phyloP scores from a whole-genome alignment of 92 coral and sea anemone genomes.

The Phenganax stokvisi region DNA sequence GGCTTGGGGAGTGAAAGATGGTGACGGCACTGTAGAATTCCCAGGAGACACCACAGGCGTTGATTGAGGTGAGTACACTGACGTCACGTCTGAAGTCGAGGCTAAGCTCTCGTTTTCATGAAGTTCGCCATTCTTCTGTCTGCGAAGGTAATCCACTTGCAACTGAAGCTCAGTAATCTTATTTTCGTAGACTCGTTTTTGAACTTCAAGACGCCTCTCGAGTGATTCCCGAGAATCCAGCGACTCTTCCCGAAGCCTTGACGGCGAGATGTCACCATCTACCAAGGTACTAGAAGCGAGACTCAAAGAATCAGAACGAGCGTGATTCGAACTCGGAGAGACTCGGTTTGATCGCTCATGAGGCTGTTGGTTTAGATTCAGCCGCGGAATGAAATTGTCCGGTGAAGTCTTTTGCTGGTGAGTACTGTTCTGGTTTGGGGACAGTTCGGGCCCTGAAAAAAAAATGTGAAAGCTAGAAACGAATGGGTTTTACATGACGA shows the following conservation, averaged over 20 bases:
- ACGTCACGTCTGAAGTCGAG: conserved; percentile 38
- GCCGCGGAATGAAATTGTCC: background rate
- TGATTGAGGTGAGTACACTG: conserved; percentile 26
- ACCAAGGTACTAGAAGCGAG: conserved; percentile 16
- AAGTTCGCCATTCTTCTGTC: conserved; percentile 12
- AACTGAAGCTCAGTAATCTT: conserved; percentile 52
- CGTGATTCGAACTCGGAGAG: background rate
- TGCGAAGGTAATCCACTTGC: conserved; percentile 36
- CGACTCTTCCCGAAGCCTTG: conserved; percentile 45
- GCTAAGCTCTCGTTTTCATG: background rate
- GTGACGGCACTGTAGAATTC: conserved; percentile 58
- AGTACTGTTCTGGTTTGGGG: background rate
- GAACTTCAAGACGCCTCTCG: conserved; percentile 20
- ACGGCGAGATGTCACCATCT: background rate
- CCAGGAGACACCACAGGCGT: conserved; percentile 36
- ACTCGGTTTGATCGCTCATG: background rate
- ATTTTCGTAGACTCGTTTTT: conserved; percentile 55
- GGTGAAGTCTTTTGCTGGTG: background rate
- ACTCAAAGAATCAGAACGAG: conserved; percentile 12
- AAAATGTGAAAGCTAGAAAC: background rate
- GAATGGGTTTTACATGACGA: too few species aligned
- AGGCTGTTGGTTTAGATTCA: background rate
- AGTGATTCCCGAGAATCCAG: conserved; percentile 53
- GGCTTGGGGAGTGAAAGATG: conserved; percentile 61
- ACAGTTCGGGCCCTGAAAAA: background rate